These are phyloP conservation scores for Cremastobaeus sp. DNA, from an alignment of 2,888 invertebrate genomes.

Conservation along the genomic window DNA sequence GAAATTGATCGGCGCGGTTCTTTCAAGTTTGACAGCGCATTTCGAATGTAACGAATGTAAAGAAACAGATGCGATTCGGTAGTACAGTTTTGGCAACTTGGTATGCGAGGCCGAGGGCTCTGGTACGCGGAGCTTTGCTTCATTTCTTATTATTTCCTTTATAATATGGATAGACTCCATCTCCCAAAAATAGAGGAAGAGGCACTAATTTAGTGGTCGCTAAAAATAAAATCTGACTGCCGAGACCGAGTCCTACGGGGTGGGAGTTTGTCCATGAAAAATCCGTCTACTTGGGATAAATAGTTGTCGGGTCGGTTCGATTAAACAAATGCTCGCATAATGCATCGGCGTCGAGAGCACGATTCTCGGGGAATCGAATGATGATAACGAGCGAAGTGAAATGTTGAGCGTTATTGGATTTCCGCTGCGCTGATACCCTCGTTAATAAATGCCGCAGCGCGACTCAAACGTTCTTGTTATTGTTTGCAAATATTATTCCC, in stretches of 20 bases:
- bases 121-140: slow-evolving; percentile 47
- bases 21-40: slow-evolving; percentile 28
- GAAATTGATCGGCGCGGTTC: slow-evolving; percentile 13
- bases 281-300: slow-evolving; percentile 22
- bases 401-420: no score
- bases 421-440: no score
- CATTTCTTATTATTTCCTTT: slow-evolving; percentile 67
- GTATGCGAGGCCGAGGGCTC: slow-evolving; percentile 47
- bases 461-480: no score
- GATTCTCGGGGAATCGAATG: no score
- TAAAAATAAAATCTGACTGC: slow-evolving; percentile 74
- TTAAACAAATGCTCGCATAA: slow-evolving; percentile 19
- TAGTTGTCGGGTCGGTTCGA: slow-evolving; percentile 1
- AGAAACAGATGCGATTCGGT: slow-evolving; percentile 49
- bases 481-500: no score
- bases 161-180: slow-evolving; percentile 67
- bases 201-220: slow-evolving; percentile 73
- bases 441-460: no score
- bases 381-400: no score
- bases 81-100: slow-evolving; percentile 54
- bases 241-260: slow-evolving; percentile 69
- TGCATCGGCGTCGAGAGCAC: no score
- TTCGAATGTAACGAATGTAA: slow-evolving; percentile 41
- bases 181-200: slow-evolving; percentile 74
- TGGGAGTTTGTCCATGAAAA: slow-evolving; percentile 66